A percentile compares a stretch with the other conserved stretches of the same genome.
Evolutionary conservation across 2,797 vertebrate species (phyloP).

Genomic region (Phoxinus dragarum): DNA sequence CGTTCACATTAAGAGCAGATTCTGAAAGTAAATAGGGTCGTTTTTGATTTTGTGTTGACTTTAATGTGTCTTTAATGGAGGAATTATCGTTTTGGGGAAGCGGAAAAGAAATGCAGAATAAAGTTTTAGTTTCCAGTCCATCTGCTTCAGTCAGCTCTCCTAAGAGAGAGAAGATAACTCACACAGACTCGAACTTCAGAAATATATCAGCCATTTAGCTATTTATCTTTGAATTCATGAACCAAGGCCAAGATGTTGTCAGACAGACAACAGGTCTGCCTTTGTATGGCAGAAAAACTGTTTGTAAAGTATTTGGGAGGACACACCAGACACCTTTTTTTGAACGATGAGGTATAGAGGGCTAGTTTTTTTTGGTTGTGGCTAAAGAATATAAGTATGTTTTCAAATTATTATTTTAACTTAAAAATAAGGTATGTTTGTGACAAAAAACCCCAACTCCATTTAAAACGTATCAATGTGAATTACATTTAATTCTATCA

Average conservation of each 20-base stretch:
- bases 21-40: constrained; percentile 11
- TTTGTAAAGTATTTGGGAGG: constrained; percentile 29
- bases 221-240: constrained; percentile 46
- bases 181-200: background rate
- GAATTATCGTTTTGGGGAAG: background rate
- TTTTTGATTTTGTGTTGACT: constrained; percentile 4
- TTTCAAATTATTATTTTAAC: background rate
- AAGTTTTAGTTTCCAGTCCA: constrained; percentile 26
- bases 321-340: background rate
- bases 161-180: constrained; percentile 24
- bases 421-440: background rate
- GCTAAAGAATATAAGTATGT: background rate
- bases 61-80: constrained; percentile 6
- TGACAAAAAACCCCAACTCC: no score
- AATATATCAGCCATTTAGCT: constrained; percentile 17
- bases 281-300: constrained; percentile 26
- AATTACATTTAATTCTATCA: background rate
- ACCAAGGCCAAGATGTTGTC: constrained; percentile 23
- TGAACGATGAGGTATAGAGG: background rate
- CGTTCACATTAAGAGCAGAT: constrained; percentile 1
- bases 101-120: constrained; percentile 1
- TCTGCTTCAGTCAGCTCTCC: constrained; percentile 36
- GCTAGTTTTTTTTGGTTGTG: background rate
- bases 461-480: background rate
- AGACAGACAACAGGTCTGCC: constrained; percentile 33